phyloP scores from a whole-genome alignment of 2,888 invertebrate species.

The Protophormia terraenovae region DNA sequence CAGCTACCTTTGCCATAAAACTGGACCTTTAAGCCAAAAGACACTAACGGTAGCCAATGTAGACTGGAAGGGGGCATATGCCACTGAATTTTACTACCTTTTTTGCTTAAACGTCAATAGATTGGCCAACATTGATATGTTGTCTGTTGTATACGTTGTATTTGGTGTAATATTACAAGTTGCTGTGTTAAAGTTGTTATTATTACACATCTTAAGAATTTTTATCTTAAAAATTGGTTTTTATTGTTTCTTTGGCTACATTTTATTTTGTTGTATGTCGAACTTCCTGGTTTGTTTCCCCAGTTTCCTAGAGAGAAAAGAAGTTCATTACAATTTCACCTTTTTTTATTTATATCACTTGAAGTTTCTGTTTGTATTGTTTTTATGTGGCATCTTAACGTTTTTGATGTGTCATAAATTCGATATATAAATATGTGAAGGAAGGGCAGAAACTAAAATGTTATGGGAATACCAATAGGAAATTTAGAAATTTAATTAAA shows the following conservation, averaged over 20 bases:
- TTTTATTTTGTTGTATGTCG: not conserved
- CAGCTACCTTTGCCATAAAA: slow-evolving; percentile 42
- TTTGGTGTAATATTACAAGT: not conserved
- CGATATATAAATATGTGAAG: slow-evolving; percentile 60
- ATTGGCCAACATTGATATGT: slow-evolving; percentile 50
- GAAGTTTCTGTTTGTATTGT: slow-evolving; percentile 39
- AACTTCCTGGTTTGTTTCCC: slow-evolving; percentile 3
- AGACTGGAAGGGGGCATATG: not conserved
- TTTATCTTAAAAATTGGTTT: slow-evolving; percentile 41
- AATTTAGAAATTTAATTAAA: too few relatives aligned
- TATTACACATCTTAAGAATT: slow-evolving; percentile 37
- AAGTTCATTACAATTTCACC: slow-evolving; percentile 59
- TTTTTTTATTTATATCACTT: slow-evolving; percentile 62
- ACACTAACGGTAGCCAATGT: not conserved
- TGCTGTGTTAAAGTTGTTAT: slow-evolving; percentile 10
- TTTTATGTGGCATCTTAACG: slow-evolving; percentile 57
- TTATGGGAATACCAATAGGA: not conserved
- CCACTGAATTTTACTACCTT: slow-evolving; percentile 41
- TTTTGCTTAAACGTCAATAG: slow-evolving; percentile 38
- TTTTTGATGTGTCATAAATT: slow-evolving; percentile 72
- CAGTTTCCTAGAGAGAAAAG: not conserved
- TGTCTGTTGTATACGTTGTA: not conserved
- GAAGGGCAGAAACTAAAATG: slow-evolving; percentile 57
- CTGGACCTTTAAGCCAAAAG: slow-evolving; percentile 50
- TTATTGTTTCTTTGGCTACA: slow-evolving; percentile 35